A percentile compares a stretch with the other conserved stretches of the same genome.
Conservation (phyloP, 2,888 invertebrate genomes). For the Xestia c-nigrum region DNA sequence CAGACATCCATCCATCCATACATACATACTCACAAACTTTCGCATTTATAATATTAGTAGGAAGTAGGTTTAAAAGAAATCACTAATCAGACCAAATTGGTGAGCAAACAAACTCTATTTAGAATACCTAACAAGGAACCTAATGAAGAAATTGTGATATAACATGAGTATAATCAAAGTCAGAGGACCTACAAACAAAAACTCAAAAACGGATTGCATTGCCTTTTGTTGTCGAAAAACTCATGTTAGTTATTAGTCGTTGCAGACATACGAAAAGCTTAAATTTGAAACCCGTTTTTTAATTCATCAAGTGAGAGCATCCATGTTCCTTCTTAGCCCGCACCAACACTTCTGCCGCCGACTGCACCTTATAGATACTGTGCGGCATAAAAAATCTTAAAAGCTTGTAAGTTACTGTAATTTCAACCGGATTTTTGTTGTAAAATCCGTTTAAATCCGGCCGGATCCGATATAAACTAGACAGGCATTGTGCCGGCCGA, state of each 20-base stretch:
- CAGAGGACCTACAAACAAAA: neutral
- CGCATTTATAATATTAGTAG: no score
- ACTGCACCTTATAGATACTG: neutral
- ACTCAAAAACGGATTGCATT: neutral
- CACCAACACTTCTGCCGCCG: neutral
- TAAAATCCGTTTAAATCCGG: constrained; percentile 21
- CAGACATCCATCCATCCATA: no score
- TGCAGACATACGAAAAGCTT: no score
- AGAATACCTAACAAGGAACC: neutral
- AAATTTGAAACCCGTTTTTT: no score
- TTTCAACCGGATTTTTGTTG: constrained; percentile 24
- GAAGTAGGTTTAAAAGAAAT: no score
- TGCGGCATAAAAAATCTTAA: neutral
- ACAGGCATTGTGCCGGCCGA: constrained; percentile 23
- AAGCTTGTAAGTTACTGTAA: constrained; percentile 41
- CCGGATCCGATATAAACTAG: constrained; percentile 22
- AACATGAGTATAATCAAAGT: neutral
- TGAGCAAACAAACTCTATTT: neutral
- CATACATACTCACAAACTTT: no score
- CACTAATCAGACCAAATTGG: neutral
- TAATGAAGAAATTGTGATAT: neutral
- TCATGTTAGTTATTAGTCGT: neutral
- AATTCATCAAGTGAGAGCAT: no score
- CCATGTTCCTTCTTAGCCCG: no score
- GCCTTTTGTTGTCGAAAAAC: neutral